Evolutionary conservation across 2,113 vertebrate genomes (phyloP).

Genomic region (Cromileptes altivelis): DNA sequence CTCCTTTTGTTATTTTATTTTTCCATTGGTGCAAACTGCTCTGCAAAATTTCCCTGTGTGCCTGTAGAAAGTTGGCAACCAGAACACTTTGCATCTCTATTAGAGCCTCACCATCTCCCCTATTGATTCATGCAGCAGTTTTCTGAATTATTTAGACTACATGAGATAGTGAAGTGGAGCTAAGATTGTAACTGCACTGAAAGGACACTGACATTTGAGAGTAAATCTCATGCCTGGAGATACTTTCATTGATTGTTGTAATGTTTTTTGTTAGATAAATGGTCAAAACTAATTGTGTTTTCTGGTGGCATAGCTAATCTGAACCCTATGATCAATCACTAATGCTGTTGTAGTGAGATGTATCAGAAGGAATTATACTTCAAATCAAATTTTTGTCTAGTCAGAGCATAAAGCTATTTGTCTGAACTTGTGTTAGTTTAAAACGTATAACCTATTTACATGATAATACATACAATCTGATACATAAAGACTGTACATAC

Average conservation of each 20-base stretch:
- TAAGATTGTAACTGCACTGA: not conserved
- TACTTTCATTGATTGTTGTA: not conserved
- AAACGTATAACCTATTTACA: not conserved
- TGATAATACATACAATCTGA: not conserved
- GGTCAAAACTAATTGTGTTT: not conserved
- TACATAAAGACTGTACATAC: not conserved
- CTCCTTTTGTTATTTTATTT: slow-evolving; percentile 15
- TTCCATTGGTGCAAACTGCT: slow-evolving; percentile 23
- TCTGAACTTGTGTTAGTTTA: not conserved
- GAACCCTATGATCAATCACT: not conserved
- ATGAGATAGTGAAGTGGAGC: slow-evolving; percentile 5
- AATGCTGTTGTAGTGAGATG: not conserved
- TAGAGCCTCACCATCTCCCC: slow-evolving; percentile 20
- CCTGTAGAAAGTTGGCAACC: slow-evolving; percentile 10
- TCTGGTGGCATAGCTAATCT: not conserved
- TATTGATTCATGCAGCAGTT: slow-evolving; percentile 15
- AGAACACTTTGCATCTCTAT: slow-evolving; percentile 4
- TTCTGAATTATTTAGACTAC: slow-evolving; percentile 43
- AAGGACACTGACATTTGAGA: slow-evolving; percentile 3
- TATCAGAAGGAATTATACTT: not conserved
- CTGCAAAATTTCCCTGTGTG: not conserved
- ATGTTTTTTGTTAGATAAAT: not conserved
- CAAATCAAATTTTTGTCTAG: not conserved
- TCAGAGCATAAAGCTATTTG: not conserved
- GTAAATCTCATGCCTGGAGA: not conserved